A percentile compares a stretch with the other conserved stretches of the same genome.
Conservation (phyloP, 1,140 invertebrate genomes). For the Danaus melanippus region DNA sequence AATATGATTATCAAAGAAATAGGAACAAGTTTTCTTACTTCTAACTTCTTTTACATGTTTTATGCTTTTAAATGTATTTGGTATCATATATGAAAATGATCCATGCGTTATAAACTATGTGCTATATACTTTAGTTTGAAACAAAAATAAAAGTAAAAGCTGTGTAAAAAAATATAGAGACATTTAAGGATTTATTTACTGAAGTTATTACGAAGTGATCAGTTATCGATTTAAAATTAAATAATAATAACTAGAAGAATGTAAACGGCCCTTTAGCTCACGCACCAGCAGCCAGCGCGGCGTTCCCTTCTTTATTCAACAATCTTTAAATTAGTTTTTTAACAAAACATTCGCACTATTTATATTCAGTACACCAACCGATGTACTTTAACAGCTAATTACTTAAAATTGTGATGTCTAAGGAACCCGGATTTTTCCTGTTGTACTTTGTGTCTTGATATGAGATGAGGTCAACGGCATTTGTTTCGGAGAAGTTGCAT, state of each 20-base stretch:
- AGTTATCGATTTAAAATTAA: background rate
- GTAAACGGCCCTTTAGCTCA: conserved; percentile 7
- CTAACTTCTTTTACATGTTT: too few relatives aligned
- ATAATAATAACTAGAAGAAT: background rate
- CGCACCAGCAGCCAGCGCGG: conserved; percentile 12
- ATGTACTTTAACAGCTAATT: conserved; percentile 20
- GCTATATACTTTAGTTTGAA: too few relatives aligned
- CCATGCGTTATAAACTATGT: too few relatives aligned
- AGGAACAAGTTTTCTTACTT: too few relatives aligned
- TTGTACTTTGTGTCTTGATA: conserved; percentile 29
- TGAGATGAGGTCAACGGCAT: conserved; percentile 28
- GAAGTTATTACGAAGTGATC: too few relatives aligned
- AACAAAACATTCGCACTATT: conserved; percentile 16
- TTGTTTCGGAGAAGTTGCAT: conserved; percentile 31
- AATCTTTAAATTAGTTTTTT: conserved; percentile 14
- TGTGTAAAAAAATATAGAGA: too few relatives aligned
- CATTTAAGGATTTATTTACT: too few relatives aligned
- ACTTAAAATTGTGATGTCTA: conserved; percentile 23
- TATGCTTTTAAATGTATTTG: too few relatives aligned
- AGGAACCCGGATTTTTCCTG: conserved; percentile 24
- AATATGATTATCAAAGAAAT: too few relatives aligned
- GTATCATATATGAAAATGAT: too few relatives aligned
- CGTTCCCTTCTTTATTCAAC: conserved; percentile 24
- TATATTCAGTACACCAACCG: conserved; percentile 18
- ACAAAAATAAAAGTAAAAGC: too few relatives aligned